Evolutionary conservation across 2,797 vertebrate species (phyloP).

Genomic region (Sebastes steindachneri): DNA sequence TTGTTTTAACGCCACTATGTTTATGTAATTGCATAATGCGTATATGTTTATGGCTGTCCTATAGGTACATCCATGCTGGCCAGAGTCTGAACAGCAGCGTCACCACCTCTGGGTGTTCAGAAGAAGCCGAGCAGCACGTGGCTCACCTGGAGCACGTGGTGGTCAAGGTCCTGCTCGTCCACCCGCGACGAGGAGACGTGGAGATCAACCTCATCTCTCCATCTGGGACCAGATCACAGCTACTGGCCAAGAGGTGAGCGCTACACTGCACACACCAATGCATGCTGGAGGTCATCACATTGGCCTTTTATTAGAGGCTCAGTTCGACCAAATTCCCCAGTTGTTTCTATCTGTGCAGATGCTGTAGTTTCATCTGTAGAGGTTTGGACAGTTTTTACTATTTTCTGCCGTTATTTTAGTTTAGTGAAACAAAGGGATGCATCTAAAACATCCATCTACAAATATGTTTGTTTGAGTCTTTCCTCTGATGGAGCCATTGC

Average conservation of each 20-base stretch:
- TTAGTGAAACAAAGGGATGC: too few species aligned
- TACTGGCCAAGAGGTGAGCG: constrained; percentile 89
- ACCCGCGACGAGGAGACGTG: constrained; percentile 91
- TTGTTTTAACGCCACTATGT: too few species aligned
- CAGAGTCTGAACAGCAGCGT: constrained; percentile 85
- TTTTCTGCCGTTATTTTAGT: not conserved
- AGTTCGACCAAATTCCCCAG: not conserved
- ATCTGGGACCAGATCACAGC: constrained; percentile 88
- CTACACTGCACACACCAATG: not conserved
- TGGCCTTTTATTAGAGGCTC: not conserved
- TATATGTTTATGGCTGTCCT: not conserved
- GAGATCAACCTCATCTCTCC: constrained; percentile 92
- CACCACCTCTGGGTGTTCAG: constrained; percentile 83
- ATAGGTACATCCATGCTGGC: constrained; percentile 87
- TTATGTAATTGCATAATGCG: not conserved
- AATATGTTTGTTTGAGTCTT: too few species aligned
- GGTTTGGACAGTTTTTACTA: not conserved
- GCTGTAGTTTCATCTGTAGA: not conserved
- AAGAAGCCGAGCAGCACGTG: constrained; percentile 84
- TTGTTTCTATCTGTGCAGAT: not conserved
- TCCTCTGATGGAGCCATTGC: too few species aligned
- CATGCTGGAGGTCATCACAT: not conserved
- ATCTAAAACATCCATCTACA: too few species aligned
- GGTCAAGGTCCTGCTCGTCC: constrained; percentile 85
- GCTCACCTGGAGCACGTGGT: constrained; percentile 90